A percentile compares a stretch with the other conserved stretches of the same genome.
These are phyloP conservation scores for Calephelis perditalis DNA, from an alignment of 2,888 invertebrate species.

Conservation along the genomic window DNA sequence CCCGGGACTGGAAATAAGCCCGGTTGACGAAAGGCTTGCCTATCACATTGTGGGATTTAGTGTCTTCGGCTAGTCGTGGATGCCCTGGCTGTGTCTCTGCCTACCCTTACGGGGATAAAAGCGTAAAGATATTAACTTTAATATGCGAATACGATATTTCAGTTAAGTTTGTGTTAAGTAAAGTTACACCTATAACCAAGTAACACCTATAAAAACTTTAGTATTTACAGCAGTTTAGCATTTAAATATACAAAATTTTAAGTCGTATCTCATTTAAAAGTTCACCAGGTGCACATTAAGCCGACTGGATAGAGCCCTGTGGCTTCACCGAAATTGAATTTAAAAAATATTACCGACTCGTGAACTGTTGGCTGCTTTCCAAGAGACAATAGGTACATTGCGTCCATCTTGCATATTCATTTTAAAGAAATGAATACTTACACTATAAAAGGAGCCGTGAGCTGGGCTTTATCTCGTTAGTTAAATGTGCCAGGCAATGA, in stretches of 20 bases:
- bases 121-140: too few species aligned
- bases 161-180: not conserved
- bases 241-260: slow-evolving; percentile 32
- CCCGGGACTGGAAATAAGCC: too few species aligned
- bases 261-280: slow-evolving; percentile 69
- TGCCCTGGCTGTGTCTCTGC: too few species aligned
- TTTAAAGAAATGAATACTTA: slow-evolving; percentile 64
- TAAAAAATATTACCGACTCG: slow-evolving; percentile 74
- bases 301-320: slow-evolving; percentile 65
- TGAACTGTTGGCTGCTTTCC: slow-evolving; percentile 69
- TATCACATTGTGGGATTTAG: too few species aligned
- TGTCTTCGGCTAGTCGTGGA: too few species aligned
- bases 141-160: too few species aligned
- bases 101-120: too few species aligned
- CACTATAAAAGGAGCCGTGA: slow-evolving; percentile 38
- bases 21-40: too few species aligned
- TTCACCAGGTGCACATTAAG: slow-evolving; percentile 75
- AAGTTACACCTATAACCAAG: not conserved
- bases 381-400: slow-evolving; percentile 67
- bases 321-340: slow-evolving; percentile 76
- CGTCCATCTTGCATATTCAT: slow-evolving; percentile 66
- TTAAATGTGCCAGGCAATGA: slow-evolving; percentile 32
- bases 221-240: slow-evolving; percentile 15
- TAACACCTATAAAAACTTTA: slow-evolving; percentile 5
- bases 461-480: slow-evolving; percentile 43